Base-by-base conservation (phyloP, 2,888 invertebrate genomes). In the Aphodius sticticus region DNA sequence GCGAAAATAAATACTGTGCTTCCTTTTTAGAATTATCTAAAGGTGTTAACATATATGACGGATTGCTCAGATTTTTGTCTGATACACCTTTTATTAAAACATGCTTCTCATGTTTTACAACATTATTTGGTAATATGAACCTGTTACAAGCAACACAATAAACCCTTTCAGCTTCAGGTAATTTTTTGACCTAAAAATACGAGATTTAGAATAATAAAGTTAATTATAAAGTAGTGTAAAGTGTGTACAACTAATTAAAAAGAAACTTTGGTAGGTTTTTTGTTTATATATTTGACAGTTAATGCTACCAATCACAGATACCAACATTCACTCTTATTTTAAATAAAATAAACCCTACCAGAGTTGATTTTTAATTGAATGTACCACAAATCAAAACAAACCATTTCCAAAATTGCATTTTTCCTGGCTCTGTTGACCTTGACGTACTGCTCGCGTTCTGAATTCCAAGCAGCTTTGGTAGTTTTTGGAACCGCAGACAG, bases 1-100 rank as follows among this genome's bases (percentile, higher is more conserved):
- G 91, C 1, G 95, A 92, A 88, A 98, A 98, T 84, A 97, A 92
- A 88, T 95, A 97, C 88, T 97, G 97, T 0, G 97, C 97, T 89
- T 97, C 96, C 35, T 93, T 94, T 83, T 95, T 94, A 76, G 95
- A 92, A 89, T 95, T 92, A 74, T 94, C 92, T 14, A 95, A 86
- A 0, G 96, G 93, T 37, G 91, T 91, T 9, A 97, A 87, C 85
- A 96, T 91, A 78, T 91, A 90, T 0, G 95, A 93, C 0, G 96
- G 95, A 83, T 92, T 90, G 2, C 86, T 84, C 26, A 95, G 87
- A 82, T 92, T 90, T 82, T 93, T 89, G 84, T 93, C 92, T 0
- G 91, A 90, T 6, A 95, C 85, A 35, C 90, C 89, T 38, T 88
- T 89, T 9, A 89, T 86, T 0, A 93, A 85, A 35, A 91, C 88